These are phyloP conservation scores for Chanos chanos DNA, from an alignment of 2,797 vertebrate genomes.

Conservation along the genomic window DNA sequence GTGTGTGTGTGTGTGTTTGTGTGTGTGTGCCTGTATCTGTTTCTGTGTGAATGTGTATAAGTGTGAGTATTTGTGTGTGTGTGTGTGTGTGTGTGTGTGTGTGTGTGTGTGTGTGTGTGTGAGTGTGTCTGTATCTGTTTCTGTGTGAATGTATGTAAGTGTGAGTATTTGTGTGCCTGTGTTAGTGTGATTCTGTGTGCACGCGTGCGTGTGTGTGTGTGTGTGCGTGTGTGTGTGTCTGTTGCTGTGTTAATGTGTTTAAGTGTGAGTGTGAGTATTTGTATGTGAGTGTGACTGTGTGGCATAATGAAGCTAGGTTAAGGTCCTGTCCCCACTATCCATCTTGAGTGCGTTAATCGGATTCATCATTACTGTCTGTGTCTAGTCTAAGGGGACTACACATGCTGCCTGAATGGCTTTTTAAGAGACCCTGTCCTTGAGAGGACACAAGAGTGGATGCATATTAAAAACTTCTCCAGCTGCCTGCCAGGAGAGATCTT, in stretches of 20 bases:
- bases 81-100: conserved; percentile 2
- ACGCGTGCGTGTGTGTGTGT: background rate
- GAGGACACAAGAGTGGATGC: conserved; percentile 64
- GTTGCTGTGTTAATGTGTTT: background rate
- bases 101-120: background rate
- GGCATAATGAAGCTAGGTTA: conserved; percentile 22
- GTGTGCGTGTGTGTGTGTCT: conserved; percentile 22
- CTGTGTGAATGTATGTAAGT: background rate
- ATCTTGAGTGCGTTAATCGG: conserved; percentile 46
- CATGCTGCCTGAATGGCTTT: conserved; percentile 56
- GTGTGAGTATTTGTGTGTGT: background rate
- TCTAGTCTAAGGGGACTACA: conserved; percentile 32
- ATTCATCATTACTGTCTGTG: conserved; percentile 43
- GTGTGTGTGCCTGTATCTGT: background rate
- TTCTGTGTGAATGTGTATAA: conserved; percentile 1
- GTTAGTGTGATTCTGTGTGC: background rate
- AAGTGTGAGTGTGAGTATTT: conserved; percentile 15
- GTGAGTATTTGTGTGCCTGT: background rate
- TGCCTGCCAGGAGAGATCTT: conserved; percentile 75
- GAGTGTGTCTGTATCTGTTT: background rate
- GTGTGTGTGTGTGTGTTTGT: conserved; percentile 1
- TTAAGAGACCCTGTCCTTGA: conserved; percentile 77
- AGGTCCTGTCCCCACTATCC: conserved; percentile 39
- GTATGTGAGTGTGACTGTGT: conserved; percentile 20
- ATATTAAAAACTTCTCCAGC: conserved; percentile 78